Base-by-base conservation (phyloP, 2,113 vertebrate species). In the Mungos mungo region DNA sequence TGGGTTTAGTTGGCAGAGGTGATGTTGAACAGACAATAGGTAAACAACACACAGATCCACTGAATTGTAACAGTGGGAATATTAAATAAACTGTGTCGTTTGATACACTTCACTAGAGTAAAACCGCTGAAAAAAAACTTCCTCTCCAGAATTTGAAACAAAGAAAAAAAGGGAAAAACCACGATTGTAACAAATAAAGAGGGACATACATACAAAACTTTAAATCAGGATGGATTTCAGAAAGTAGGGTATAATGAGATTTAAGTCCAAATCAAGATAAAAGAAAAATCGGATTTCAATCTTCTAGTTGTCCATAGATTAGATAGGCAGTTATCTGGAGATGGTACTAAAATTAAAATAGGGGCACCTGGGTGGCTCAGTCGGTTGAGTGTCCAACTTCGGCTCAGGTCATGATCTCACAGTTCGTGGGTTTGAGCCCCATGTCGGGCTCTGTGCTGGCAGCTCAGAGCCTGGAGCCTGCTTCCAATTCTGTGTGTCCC, bases 61-160 rank as follows among this genome's bases (percentile, higher is more conserved):
- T 97, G 90, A 98, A 96, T 92, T 97, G 93, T 88, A 97, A 97
- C 96, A 68, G 0, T 14, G n/a, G 93, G 90, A 97, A 97, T 98
- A 97, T 95, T 96, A 97, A 98, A 95, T 63, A 96, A 95, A 90
- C 66, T 57, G 16, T 87, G 71, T 60, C 66, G 0, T 92, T 95
- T 97, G 96, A 97, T 92, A 94, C 3, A 82, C 66, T 97, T 93
- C 45, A 98, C 38, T 93, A 83, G 38, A 90, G 23, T 60, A 88
- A 94, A 88, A 72, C 65, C 45, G 95, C 69, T 50, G 47, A 95
- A 95, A 97, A 97, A 8, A 11, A 66, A 1, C 45, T 96, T 95
- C 81, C 18, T 92, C 68, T 90, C 47, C 0, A 47, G 66, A 95
- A 96, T 90, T 68, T 81, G 88, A 94, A 93, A 72, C 60, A 96